These are phyloP conservation scores for Crepidodera aurea DNA, from an alignment of 2,888 invertebrate species.

Conservation along the genomic window DNA sequence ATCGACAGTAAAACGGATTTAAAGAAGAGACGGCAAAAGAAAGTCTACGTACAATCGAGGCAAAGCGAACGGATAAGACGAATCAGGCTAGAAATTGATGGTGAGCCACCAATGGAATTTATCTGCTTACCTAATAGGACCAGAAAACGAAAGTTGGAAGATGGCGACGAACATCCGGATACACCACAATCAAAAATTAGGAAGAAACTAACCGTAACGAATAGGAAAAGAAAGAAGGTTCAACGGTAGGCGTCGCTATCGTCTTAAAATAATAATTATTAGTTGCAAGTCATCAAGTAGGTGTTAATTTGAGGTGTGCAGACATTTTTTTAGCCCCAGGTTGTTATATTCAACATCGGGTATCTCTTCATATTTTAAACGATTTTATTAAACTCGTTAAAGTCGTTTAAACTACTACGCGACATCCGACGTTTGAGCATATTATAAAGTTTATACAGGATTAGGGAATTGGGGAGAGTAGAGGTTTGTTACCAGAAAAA, in stretches of 20 bases:
- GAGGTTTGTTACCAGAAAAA: constrained; percentile 32
- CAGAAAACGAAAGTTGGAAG: constrained; percentile 48
- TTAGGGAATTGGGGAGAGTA: constrained; percentile 6
- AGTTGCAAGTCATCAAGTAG: constrained; percentile 33
- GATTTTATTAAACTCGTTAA: not conserved
- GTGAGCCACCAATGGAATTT: constrained; percentile 48
- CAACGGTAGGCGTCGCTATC: constrained; percentile 31
- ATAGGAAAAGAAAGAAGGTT: constrained; percentile 39
- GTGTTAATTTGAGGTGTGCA: constrained; percentile 31
- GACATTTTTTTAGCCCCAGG: constrained; percentile 17
- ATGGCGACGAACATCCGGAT: constrained; percentile 40
- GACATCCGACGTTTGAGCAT: not conserved
- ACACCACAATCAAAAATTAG: constrained; percentile 53
- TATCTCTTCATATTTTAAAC: not conserved
- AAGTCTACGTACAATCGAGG: constrained; percentile 53
- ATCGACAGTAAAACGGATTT: constrained; percentile 44
- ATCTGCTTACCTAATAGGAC: constrained; percentile 44
- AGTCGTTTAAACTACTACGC: not conserved
- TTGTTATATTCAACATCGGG: not conserved
- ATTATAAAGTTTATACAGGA: constrained; percentile 13
- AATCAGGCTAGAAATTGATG: constrained; percentile 55
- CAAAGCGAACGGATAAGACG: constrained; percentile 58
- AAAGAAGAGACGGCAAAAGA: constrained; percentile 39
- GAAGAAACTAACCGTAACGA: constrained; percentile 45
- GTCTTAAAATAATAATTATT: constrained; percentile 30